Evolutionary conservation across 2,797 vertebrate genomes (phyloP), one percentile per base, ranked within the genome.

Genomic region (Acanthopagrus latus): DNA sequence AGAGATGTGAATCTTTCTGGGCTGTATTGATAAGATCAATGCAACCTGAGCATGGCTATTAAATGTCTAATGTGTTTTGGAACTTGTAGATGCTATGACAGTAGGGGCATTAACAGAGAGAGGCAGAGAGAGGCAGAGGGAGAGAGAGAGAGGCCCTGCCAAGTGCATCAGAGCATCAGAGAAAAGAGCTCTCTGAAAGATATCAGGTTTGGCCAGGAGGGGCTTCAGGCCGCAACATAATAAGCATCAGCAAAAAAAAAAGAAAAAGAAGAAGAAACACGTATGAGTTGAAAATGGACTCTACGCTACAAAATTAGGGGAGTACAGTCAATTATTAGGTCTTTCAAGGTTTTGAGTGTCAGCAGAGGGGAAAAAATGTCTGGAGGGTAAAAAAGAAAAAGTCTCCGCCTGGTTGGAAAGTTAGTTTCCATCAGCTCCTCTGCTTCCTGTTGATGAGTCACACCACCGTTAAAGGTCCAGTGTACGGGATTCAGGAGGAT

Each of bases 21-120:
- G 90, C 84, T 86, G 84, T 88, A 91, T 91, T 91, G 91, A 95
- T 94, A 93, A 86, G 88, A 94, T 94, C 92, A 85, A 81, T 91
- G 92, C 89, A 93, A 95, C 93, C 91, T 91, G 92, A 95, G 92
- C 88, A 82, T 66, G 84, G 94, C 93, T 95, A 95, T 95, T 94
- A 92, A 87, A 94, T 94, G 90, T 94, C 93, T 94, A 94, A 95
- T 94, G 94, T 93, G 90, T 94, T 93, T 93, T 93, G 91, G 91
- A 93, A 92, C 92, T 91, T 93, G 87, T 89, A 91, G 93, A 93
- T 93, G 93, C 91, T 91, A 93, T 93, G 94, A 94, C 94, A 94
- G 95, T 87, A 88, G 78, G 88, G 85, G 82, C 84, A 93, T 89
- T 91, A 91, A 91, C 77, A 82, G 81, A 88, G 82, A 84, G 86